A percentile compares a stretch with the other conserved stretches of the same genome.
phyloP scores from a whole-genome alignment of 2,888 invertebrate genomes.

The Coenonympha arcania region DNA sequence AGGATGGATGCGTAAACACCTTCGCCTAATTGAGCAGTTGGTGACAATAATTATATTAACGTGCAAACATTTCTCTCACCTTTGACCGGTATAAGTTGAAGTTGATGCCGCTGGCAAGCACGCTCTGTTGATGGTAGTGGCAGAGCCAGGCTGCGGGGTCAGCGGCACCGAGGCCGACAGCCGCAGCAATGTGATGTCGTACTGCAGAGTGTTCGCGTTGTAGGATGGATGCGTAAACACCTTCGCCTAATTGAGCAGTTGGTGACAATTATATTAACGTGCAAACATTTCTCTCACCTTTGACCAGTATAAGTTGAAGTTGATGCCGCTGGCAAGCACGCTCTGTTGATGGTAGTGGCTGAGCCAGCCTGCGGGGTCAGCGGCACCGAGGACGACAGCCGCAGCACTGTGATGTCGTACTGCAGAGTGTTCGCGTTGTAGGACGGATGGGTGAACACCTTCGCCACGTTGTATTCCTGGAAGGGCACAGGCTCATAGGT shows the following conservation, averaged over 20 bases:
- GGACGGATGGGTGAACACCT: constrained; percentile 76
- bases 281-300: no score
- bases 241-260: no score
- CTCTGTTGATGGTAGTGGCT: constrained; percentile 74
- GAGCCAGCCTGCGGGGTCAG: constrained; percentile 61
- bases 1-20: constrained; percentile 78
- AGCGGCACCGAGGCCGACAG: constrained; percentile 76
- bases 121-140: constrained; percentile 75
- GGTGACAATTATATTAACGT: no score
- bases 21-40: no score
- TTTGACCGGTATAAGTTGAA: constrained; percentile 64
- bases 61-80: no score
- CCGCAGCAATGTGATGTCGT: constrained; percentile 86
- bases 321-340: constrained; percentile 73
- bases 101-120: constrained; percentile 72
- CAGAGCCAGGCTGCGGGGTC: constrained; percentile 56
- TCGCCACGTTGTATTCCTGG: constrained; percentile 75
- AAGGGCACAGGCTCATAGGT: constrained; percentile 78
- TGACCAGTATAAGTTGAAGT: constrained; percentile 62
- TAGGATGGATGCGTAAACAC: constrained; percentile 79
- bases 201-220: constrained; percentile 80
- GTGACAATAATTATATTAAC: no score
- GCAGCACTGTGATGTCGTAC: constrained; percentile 86
- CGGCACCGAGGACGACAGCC: constrained; percentile 75
- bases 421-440: constrained; percentile 82